These are phyloP conservation scores for Rhinoraja longicauda DNA, from an alignment of 2,797 vertebrate species.

Conservation along the genomic window DNA sequence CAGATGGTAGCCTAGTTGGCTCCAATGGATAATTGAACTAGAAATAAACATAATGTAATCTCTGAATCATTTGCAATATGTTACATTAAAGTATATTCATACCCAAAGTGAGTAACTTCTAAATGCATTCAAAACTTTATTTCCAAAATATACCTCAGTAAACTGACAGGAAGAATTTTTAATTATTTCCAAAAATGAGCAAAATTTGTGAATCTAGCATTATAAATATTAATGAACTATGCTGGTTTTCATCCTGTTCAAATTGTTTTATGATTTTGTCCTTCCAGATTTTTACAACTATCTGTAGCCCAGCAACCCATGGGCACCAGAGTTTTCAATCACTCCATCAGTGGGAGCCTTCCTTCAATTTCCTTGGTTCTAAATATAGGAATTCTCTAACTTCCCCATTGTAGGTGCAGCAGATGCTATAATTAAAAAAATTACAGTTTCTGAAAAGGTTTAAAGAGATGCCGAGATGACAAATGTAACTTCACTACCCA, in stretches of 20 bases:
- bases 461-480: no score
- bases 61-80: neutral
- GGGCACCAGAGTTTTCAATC: neutral
- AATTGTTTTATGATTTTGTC: no score
- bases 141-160: neutral
- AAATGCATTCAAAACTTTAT: neutral
- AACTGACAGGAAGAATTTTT: neutral
- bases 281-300: neutral
- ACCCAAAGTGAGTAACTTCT: neutral
- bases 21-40: conserved; percentile 38
- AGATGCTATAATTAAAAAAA: no score
- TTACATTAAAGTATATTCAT: neutral
- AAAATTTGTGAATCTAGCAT: neutral
- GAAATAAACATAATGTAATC: neutral
- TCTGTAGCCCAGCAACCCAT: neutral
- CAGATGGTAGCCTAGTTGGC: conserved; percentile 48
- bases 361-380: no score
- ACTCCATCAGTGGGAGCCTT: neutral
- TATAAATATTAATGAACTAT: neutral
- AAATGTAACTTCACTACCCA: no score
- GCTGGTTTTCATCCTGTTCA: neutral
- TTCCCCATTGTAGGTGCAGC: no score
- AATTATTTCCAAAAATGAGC: neutral
- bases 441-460: no score
- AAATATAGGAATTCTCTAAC: no score